Conservation (phyloP, 2,797 vertebrate species). For the Centropyge bicolor region DNA sequence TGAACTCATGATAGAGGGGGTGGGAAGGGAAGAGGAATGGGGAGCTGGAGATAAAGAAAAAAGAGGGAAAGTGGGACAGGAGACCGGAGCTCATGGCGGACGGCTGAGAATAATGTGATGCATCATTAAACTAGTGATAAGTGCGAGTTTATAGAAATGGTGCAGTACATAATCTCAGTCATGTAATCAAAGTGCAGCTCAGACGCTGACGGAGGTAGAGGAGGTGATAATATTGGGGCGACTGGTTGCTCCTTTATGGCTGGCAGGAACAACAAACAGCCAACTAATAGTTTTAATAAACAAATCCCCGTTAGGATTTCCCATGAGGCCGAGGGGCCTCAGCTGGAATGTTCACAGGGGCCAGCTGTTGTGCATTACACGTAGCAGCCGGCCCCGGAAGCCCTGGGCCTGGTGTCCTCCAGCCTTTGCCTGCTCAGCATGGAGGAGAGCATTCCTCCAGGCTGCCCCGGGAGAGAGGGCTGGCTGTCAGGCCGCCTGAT, state of each 20-base stretch:
- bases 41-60: slow-evolving; percentile 67
- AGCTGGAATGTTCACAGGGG: slow-evolving; percentile 84
- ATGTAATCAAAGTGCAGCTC: slow-evolving; percentile 39
- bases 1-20: slow-evolving; percentile 85
- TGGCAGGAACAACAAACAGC: slow-evolving; percentile 84
- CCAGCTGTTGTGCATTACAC: slow-evolving; percentile 85
- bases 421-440: slow-evolving; percentile 73
- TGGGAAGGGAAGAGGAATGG: slow-evolving; percentile 66
- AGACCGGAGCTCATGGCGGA: slow-evolving; percentile 37
- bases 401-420: slow-evolving; percentile 74
- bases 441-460: slow-evolving; percentile 72
- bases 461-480: slow-evolving; percentile 67
- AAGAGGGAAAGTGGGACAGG: slow-evolving; percentile 67
- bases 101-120: slow-evolving; percentile 52
- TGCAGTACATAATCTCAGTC: slow-evolving; percentile 16
- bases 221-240: slow-evolving; percentile 66
- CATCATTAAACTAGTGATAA: slow-evolving; percentile 46
- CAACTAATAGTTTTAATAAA: slow-evolving; percentile 85
- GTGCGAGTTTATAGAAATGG: slow-evolving; percentile 37
- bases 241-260: slow-evolving; percentile 72
- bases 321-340: slow-evolving; percentile 83
- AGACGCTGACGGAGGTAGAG: not conserved
- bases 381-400: slow-evolving; percentile 81
- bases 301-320: slow-evolving; percentile 83
- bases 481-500: slow-evolving; percentile 40